Base-by-base conservation (phyloP, 2,888 invertebrate species). In the Hyppa rectilinea region DNA sequence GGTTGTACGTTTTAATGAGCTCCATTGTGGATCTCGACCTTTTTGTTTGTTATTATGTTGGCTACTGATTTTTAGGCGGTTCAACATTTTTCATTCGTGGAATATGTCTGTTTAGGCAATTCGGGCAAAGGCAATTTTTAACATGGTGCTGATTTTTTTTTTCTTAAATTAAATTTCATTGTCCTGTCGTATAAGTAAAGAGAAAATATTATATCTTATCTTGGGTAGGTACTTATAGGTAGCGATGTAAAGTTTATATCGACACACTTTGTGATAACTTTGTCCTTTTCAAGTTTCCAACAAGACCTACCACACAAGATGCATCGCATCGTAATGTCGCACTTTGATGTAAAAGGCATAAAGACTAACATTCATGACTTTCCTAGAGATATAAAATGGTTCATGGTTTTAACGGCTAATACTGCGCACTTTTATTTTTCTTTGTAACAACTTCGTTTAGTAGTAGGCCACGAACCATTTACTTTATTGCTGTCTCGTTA, bases 1-100 rank as follows among this genome's bases (percentile, higher is more conserved):
- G 74, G 74, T 71, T 82, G 80, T 75, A 56, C 66, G 34, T 69
- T 80, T 85, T 83, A 80, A 83, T 80, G 78, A 75, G 61, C 29
- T 60, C 70, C 60, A 78, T 79, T 82, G 79, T 81, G 71, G 36
- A 65, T 64, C 34, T 31, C 45, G 53, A 40, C 53, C 52, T 47
- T 64, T 78, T 70, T 74, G 64, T 71, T 73, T 77, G 58, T 69
- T 81, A 73, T 79, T 70, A 66, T 55, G 53, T 67, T 58, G 49
- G 40, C 71, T 70, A 62, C 77, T 47, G 72, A 66, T 72, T 76
- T 68, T 80, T 58, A 45, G 70, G 52, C 20, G 23, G 59, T 63
- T 64, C 45, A 34, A 29, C 3, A 29, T 31, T 65, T 61, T 47
- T 29, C 40, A n/a, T 56, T 63, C 10, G 3, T 68, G 7, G 17